Conservation (phyloP, 2,113 vertebrate genomes). For the Nothoprocta perdicaria region DNA sequence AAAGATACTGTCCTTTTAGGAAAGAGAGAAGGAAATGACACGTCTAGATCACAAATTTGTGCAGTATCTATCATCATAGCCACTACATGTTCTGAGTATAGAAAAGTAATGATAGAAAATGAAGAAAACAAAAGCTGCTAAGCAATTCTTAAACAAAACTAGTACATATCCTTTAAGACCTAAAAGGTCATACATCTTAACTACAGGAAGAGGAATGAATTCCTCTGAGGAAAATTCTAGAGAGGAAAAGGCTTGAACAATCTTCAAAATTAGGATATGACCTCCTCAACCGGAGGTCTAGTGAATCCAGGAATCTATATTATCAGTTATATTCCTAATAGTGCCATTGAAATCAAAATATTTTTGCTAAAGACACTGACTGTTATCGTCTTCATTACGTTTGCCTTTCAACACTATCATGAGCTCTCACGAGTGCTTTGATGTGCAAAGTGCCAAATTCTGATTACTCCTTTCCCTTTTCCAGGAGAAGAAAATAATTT, state of each 20-base stretch:
- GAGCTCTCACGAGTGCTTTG: background rate
- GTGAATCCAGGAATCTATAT: background rate
- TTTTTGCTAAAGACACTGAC: constrained; percentile 3
- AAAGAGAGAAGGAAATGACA: background rate
- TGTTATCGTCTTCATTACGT: constrained; percentile 1
- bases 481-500: background rate
- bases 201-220: background rate
- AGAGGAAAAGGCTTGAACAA: background rate
- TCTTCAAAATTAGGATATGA: background rate
- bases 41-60: background rate
- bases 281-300: background rate
- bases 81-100: constrained; percentile 34
- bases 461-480: background rate
- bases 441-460: background rate
- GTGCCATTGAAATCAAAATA: background rate
- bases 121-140: constrained; percentile 16
- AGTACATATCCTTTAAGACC: background rate
- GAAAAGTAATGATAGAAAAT: constrained; percentile 22
- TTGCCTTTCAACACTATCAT: background rate
- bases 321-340: constrained; percentile 4
- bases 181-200: background rate
- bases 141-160: constrained; percentile 29
- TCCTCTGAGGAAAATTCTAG: background rate
- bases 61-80: background rate
- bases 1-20: background rate